A percentile compares a stretch with the other conserved stretches of the same genome.
Evolutionary conservation across 2,113 vertebrate genomes (phyloP).

Genomic region (Mus musculus): GRCm39 chr2:128973001-128973500

Average conservation of each 20-base stretch:
- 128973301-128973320: not conserved
- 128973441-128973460: not conserved
- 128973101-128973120: not conserved
- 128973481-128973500: not conserved
- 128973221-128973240: not conserved
- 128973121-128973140: not conserved
- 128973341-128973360: not conserved
- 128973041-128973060: not conserved
- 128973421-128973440: not conserved
- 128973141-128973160: not conserved
- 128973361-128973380: too few species aligned
- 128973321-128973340: not conserved
- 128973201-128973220: not conserved
- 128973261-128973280: not conserved
- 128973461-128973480: not conserved
- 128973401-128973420: not conserved
- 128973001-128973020: not conserved
- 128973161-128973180: not conserved
- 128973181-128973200: not conserved
- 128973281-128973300: not conserved
- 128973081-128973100: not conserved
- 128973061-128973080: not conserved
- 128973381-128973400: not conserved
- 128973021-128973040: not conserved
- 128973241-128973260: not conserved